Evolutionary conservation across 2,888 invertebrate genomes (phyloP).

Genomic region (Augochlorella aurata): DNA sequence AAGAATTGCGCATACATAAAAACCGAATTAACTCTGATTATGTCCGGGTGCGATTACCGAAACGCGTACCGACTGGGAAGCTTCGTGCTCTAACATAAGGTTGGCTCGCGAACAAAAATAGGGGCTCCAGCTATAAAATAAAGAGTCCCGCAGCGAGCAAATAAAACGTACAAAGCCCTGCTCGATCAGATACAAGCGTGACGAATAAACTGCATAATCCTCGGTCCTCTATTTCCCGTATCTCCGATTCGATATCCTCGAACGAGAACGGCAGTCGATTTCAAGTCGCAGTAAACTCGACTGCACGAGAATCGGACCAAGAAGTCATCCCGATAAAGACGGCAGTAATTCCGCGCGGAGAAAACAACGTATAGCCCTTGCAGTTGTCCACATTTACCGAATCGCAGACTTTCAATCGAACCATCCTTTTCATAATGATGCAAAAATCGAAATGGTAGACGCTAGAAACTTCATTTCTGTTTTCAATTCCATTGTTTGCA

Average conservation of each 20-base stretch:
- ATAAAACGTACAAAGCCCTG: neutral
- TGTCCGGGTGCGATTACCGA: too few relatives aligned
- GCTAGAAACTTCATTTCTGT: too few relatives aligned
- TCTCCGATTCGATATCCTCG: neutral
- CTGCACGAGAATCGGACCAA: neutral
- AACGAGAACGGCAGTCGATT: neutral
- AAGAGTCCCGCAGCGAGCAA: neutral
- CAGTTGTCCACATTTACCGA: neutral
- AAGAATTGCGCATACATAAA: too few relatives aligned
- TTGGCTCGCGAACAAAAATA: neutral
- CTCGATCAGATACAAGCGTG: slow-evolving; percentile 3
- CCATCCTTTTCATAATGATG: too few relatives aligned
- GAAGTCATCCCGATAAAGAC: neutral
- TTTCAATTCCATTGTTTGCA: too few relatives aligned
- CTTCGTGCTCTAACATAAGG: too few relatives aligned
- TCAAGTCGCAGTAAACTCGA: neutral
- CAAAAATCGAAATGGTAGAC: too few relatives aligned
- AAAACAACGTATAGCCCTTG: neutral
- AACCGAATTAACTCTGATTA: too few relatives aligned
- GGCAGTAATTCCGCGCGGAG: neutral
- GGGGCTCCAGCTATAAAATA: neutral
- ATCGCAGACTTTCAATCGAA: neutral
- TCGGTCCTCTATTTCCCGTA: neutral
- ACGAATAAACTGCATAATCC: slow-evolving; percentile 8
- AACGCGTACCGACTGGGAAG: neutral